Percentiles rank a stretch among this genome's conserved stretches.
Conservation (phyloP, 2,797 vertebrate genomes). For the Semaprochilodus insignis region DNA sequence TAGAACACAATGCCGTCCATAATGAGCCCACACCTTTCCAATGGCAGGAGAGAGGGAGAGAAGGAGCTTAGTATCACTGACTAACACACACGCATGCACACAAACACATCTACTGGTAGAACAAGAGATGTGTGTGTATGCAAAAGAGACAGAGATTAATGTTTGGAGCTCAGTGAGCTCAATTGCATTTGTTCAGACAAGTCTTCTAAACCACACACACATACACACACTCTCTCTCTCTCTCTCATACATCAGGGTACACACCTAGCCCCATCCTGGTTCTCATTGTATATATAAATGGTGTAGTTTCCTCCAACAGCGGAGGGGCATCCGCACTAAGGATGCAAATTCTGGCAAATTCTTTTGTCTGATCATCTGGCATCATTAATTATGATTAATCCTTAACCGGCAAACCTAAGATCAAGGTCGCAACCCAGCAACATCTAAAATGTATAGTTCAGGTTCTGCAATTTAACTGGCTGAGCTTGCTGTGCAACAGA, state of each 20-base stretch:
- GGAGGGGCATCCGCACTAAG: too few species aligned
- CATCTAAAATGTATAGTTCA: too few species aligned
- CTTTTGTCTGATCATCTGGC: too few species aligned
- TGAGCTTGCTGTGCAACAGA: too few species aligned
- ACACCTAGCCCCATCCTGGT: background rate
- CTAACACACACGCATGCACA: background rate
- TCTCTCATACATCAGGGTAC: background rate
- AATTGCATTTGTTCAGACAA: constrained; percentile 10
- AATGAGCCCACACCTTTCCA: constrained; percentile 2
- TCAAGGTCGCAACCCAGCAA: too few species aligned
- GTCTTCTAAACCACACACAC: constrained; percentile 7
- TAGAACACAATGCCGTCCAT: constrained; percentile 4
- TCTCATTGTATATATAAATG: background rate
- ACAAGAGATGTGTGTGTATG: constrained; percentile 9
- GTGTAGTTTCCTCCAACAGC: background rate
- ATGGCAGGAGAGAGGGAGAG: background rate
- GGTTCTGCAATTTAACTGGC: too few species aligned
- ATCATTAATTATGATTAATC: too few species aligned
- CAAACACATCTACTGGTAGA: background rate
- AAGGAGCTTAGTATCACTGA: background rate
- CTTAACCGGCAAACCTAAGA: too few species aligned
- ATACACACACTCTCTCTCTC: background rate
- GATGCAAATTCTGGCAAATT: too few species aligned
- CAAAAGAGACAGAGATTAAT: constrained; percentile 3
- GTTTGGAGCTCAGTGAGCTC: background rate